These are phyloP conservation scores for Sminthurinus signatus DNA, from an alignment of 1,140 invertebrate genomes.

Conservation along the genomic window DNA sequence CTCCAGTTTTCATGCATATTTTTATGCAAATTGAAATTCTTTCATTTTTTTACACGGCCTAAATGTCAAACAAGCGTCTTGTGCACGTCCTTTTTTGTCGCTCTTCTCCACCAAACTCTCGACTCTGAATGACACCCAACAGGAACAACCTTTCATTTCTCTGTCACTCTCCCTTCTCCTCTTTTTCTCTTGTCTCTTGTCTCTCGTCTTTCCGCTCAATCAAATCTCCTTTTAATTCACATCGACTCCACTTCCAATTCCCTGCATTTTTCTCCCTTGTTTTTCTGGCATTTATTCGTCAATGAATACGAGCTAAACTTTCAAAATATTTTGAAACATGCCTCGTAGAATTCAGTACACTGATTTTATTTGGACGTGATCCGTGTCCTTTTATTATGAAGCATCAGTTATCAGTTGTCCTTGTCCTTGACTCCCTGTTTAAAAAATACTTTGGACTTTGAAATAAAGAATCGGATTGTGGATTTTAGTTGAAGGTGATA, in stretches of 20 bases:
- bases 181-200: background rate
- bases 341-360: too few species aligned
- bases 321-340: too few species aligned
- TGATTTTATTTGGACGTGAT: too few species aligned
- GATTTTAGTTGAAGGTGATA: too few species aligned
- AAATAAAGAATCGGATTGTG: too few species aligned
- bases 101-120: background rate
- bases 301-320: too few species aligned
- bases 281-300: too few species aligned
- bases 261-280: background rate
- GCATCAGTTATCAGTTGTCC: too few species aligned
- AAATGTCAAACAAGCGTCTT: constrained; percentile 8
- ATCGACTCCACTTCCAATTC: background rate
- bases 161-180: background rate
- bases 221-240: background rate
- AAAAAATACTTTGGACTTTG: too few species aligned
- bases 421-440: too few species aligned
- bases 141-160: background rate
- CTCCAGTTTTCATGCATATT: background rate
- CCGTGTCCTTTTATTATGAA: too few species aligned
- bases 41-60: constrained; percentile 7
- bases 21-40: constrained; percentile 14
- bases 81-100: background rate
- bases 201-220: background rate
- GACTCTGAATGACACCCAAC: background rate